A percentile compares a stretch with the other conserved stretches of the same genome.
Conservation (phyloP, 2,888 invertebrate genomes). For the Amblyjoppa fuscipennis region DNA sequence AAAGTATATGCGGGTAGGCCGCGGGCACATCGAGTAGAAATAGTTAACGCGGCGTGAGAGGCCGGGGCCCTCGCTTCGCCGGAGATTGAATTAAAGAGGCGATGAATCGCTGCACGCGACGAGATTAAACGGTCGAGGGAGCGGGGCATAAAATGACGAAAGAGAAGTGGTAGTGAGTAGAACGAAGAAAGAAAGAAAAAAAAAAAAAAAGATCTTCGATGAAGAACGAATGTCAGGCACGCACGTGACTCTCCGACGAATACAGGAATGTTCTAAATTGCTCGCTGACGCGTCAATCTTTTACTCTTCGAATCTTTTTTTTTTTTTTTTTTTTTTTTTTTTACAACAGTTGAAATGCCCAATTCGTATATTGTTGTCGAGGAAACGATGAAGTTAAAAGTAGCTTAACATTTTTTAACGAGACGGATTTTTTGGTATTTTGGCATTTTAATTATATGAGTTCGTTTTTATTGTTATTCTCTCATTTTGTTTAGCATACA, state of each 20-base stretch:
- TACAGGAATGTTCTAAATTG: slow-evolving; percentile 51
- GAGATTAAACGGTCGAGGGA: slow-evolving; percentile 60
- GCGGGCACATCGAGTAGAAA: slow-evolving; percentile 2
- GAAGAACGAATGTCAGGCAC: slow-evolving; percentile 52
- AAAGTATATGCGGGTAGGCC: background rate
- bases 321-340: slow-evolving; percentile 23
- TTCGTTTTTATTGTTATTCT: no score
- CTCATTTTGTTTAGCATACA: no score
- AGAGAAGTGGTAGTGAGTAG: background rate
- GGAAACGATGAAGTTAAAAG: no score
- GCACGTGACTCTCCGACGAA: slow-evolving; percentile 30
- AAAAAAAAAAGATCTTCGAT: slow-evolving; percentile 15
- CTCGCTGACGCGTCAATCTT: slow-evolving; percentile 12
- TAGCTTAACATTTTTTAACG: no score
- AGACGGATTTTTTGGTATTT: no score
- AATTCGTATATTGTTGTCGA: background rate
- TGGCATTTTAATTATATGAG: no score
- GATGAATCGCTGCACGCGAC: slow-evolving; percentile 64
- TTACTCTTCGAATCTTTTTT: background rate
- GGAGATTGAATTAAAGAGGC: slow-evolving; percentile 56
- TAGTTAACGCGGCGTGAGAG: slow-evolving; percentile 1
- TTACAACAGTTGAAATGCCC: background rate
- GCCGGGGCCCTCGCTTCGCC: background rate
- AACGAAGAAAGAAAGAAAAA: slow-evolving; percentile 12
- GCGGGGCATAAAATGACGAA: slow-evolving; percentile 28